Percentiles rank a stretch among this genome's conserved stretches.
Conservation (phyloP, 1,140 invertebrate species). For the Pararge aegeria region DNA sequence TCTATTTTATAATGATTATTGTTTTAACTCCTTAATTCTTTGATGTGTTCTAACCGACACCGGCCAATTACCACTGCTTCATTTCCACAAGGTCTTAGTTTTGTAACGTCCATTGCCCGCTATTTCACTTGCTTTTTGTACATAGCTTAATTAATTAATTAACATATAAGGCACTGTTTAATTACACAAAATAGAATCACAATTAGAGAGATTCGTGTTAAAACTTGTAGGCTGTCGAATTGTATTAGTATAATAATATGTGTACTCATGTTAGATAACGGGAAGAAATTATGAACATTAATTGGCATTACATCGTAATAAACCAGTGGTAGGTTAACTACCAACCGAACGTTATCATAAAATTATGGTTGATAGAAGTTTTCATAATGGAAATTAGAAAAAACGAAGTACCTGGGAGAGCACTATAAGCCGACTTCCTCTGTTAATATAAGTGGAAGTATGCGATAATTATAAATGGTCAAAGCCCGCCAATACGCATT, state of each 20-base stretch:
- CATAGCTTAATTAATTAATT: background rate
- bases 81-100: constrained; percentile 50
- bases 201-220: background rate
- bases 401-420: no score
- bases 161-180: background rate
- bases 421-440: no score
- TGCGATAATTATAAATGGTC: no score
- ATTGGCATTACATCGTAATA: background rate
- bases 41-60: constrained; percentile 40
- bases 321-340: no score
- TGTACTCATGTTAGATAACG: no score
- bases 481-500: no score
- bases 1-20: constrained; percentile 35
- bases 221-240: background rate
- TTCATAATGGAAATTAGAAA: no score
- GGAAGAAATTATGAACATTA: background rate
- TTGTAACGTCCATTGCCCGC: constrained; percentile 32
- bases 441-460: no score
- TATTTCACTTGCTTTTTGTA: background rate
- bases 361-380: no score
- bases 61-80: constrained; percentile 46
- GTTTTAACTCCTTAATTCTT: constrained; percentile 48
- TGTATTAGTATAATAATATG: background rate
- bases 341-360: no score
- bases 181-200: background rate